These are phyloP conservation scores for Daphoenositta chrysoptera DNA, from an alignment of 2,113 vertebrate species.

Conservation along the genomic window DNA sequence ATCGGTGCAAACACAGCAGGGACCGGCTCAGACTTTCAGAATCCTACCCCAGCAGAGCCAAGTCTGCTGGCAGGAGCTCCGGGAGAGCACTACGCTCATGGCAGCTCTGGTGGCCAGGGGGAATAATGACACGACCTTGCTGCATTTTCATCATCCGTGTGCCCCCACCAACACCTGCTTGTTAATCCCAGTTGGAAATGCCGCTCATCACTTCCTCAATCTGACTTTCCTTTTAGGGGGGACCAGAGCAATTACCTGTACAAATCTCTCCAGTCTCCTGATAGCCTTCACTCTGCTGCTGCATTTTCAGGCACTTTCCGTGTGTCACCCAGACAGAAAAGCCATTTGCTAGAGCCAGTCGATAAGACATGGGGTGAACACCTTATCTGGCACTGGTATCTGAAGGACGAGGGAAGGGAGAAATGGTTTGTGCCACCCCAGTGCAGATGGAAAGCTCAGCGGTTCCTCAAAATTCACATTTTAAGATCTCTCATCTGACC, in stretches of 20 bases:
- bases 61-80: not conserved
- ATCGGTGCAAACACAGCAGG: not conserved
- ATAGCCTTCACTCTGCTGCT: not conserved
- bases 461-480: not conserved
- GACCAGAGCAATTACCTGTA: not conserved
- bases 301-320: not conserved
- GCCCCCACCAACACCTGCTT: not conserved
- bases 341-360: not conserved
- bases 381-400: not conserved
- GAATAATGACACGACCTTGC: not conserved
- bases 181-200: not conserved
- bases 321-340: not conserved
- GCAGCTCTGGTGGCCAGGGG: not conserved
- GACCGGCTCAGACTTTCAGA: not conserved
- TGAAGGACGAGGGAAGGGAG: not conserved
- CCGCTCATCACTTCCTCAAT: not conserved
- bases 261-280: not conserved
- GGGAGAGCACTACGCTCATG: fast-evolving
- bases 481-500: not conserved
- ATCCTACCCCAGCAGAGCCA: not conserved
- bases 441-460: not conserved
- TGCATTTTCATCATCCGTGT: fast-evolving
- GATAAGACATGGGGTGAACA: not conserved
- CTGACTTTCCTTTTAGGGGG: not conserved
- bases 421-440: not conserved